Evolutionary conservation across 2,888 invertebrate genomes (phyloP).

Genomic region (Acleris cristana): DNA sequence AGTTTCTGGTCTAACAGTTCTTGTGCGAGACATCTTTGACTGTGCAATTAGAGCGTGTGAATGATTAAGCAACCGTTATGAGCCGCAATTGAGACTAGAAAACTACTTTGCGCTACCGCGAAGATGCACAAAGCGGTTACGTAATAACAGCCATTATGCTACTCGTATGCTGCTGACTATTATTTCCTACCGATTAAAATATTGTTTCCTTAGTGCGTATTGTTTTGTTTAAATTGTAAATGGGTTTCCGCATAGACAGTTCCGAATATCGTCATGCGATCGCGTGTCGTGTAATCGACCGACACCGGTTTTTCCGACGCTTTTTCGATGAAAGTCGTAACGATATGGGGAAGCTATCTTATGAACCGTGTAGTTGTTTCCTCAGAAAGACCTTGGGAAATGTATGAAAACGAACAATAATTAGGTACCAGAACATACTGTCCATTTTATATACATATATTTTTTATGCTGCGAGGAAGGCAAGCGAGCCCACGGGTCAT

Average conservation of each 20-base stretch:
- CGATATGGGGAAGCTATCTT: constrained; percentile 15
- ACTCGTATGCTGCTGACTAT: not conserved
- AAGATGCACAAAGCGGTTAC: constrained; percentile 24
- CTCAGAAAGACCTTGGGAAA: too few relatives aligned
- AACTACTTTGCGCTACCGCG: constrained; percentile 44
- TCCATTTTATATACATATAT: too few relatives aligned
- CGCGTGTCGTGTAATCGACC: constrained; percentile 20
- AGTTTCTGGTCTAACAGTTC: not conserved
- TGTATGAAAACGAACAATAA: too few relatives aligned
- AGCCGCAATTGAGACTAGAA: constrained; percentile 45
- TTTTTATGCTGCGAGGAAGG: too few relatives aligned
- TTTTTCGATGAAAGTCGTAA: constrained; percentile 13
- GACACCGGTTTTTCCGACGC: constrained; percentile 6
- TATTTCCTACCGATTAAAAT: constrained; percentile 9
- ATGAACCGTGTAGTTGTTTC: not conserved
- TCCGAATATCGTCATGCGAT: constrained; percentile 36
- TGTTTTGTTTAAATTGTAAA: constrained; percentile 6
- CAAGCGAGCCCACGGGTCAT: too few relatives aligned
- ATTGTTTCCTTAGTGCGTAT: constrained; percentile 16
- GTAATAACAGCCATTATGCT: constrained; percentile 7
- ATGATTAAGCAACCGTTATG: constrained; percentile 61
- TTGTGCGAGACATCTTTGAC: constrained; percentile 28
- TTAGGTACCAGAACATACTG: too few relatives aligned
- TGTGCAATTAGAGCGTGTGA: constrained; percentile 62
- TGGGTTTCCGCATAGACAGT: constrained; percentile 22